Evolutionary conservation across 2,888 invertebrate species (phyloP).

Genomic region (Xestia c-nigrum): DNA sequence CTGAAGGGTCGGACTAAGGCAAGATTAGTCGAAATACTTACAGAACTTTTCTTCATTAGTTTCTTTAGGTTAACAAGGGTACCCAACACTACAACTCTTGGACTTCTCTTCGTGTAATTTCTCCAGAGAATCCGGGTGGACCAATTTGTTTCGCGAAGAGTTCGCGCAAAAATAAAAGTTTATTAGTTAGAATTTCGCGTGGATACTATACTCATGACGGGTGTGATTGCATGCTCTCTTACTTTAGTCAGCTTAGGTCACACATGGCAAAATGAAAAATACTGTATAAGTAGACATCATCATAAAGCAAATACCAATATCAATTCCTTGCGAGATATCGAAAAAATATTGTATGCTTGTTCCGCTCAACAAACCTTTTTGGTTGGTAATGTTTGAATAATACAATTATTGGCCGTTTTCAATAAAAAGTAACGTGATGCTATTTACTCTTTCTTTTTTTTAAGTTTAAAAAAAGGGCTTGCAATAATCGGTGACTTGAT

Average conservation of each 20-base stretch:
- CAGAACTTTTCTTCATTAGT: conserved; percentile 43
- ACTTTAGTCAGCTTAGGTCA: not conserved
- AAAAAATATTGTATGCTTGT: not conserved
- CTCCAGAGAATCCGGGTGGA: conserved; percentile 54
- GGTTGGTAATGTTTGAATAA: not conserved
- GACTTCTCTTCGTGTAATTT: conserved; percentile 58
- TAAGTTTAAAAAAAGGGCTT: not conserved
- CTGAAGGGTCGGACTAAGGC: not conserved
- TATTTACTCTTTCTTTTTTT: not conserved
- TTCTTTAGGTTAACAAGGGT: conserved; percentile 39
- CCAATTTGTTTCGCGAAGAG: conserved; percentile 40
- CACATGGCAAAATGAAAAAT: not conserved
- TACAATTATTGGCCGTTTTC: not conserved
- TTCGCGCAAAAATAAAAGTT: conserved; percentile 40
- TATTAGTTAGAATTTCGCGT: conserved; percentile 11
- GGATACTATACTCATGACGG: not conserved
- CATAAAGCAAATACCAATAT: not conserved
- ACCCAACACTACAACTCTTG: conserved; percentile 32
- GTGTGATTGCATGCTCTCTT: not conserved
- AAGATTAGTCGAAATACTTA: conserved; percentile 25
- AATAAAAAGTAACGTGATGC: not conserved
- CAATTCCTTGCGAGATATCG: not conserved
- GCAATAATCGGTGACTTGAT: not conserved
- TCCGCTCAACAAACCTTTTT: conserved; percentile 2
- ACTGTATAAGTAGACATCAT: not conserved